Base-by-base conservation (phyloP, 2,888 invertebrate species). In the Slavum lentiscoides region DNA sequence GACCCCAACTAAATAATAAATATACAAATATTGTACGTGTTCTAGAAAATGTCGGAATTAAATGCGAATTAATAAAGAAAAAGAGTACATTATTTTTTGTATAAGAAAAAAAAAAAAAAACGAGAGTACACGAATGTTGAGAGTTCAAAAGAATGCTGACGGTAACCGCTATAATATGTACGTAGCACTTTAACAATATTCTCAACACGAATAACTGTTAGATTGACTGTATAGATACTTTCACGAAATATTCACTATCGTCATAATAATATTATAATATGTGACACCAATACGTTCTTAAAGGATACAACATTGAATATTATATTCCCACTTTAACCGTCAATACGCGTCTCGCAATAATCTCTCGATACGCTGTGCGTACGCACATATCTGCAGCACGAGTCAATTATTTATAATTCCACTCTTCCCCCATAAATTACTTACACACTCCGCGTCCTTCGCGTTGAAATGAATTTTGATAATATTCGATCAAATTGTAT, bases 281-380 rank as follows among this genome's bases (percentile, higher is more conserved):
- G 21, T 68, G 68, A 68, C 49, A 68, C 68, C 23, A 49, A 68
- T 49, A 68, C 68, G 23, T 53, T n/a, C 49, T 68, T 49, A 68
- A 68, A 68, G 68, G 68, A 68, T 53, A 53, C 23, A 53, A 53
- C 53, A 19, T 43, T 9, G 43, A 43, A 30, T 30, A 30, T 30
- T 2, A 43, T 6, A 68, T 68, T 49, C 49, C 49, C 49, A 17
- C 11, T 7, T 43, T 43, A 1, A 49, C 23, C 68, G 17, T 9
- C 11, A 9, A 9, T 23, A 53, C 49, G 19, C 23, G 66, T 66
- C n/a, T 66, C 13, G 19, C 15, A 61, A 23, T 61, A 61, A 5
- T n/a, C n/a, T 5, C 30, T 64, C 19, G 19, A 39, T 64, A 66
- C n/a, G 19, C n/a, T 1, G 37, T 1, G n/a, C 13, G 37, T 66